These are phyloP conservation scores for Mythimna lalbum DNA, from an alignment of 2,888 invertebrate species.

Conservation along the genomic window DNA sequence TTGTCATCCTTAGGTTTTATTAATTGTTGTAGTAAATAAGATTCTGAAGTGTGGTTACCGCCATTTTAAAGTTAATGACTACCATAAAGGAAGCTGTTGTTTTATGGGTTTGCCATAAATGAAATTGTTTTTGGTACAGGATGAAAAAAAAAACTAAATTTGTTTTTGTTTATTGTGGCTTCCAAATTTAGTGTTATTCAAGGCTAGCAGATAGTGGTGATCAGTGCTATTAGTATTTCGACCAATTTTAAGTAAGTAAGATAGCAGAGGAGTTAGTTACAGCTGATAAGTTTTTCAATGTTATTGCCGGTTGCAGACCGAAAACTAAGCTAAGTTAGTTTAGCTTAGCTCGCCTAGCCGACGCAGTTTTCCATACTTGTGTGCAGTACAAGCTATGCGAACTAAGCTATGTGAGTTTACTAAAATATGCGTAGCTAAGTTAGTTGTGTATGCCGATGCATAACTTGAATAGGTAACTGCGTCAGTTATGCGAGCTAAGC, in stretches of 20 bases:
- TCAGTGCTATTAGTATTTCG: background rate
- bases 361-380: too few relatives aligned
- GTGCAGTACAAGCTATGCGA: too few relatives aligned
- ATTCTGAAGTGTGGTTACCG: conserved; percentile 6
- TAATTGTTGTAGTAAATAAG: conserved; percentile 24
- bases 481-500: too few relatives aligned
- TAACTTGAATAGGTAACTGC: too few relatives aligned
- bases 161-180: conserved; percentile 8
- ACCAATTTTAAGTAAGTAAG: background rate
- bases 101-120: conserved; percentile 31
- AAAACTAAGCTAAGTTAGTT: too few relatives aligned
- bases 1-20: too few relatives aligned
- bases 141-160: conserved; percentile 9
- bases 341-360: too few relatives aligned
- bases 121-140: conserved; percentile 23
- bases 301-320: too few relatives aligned
- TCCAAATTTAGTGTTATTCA: conserved; percentile 18
- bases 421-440: too few relatives aligned
- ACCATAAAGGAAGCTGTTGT: conserved; percentile 37
- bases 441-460: too few relatives aligned
- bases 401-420: too few relatives aligned
- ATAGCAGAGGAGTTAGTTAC: background rate
- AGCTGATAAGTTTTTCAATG: too few relatives aligned
- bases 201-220: background rate
- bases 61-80: conserved; percentile 6